Base-by-base conservation (phyloP, 2,888 invertebrate genomes). In the Microctonus brassicae region DNA sequence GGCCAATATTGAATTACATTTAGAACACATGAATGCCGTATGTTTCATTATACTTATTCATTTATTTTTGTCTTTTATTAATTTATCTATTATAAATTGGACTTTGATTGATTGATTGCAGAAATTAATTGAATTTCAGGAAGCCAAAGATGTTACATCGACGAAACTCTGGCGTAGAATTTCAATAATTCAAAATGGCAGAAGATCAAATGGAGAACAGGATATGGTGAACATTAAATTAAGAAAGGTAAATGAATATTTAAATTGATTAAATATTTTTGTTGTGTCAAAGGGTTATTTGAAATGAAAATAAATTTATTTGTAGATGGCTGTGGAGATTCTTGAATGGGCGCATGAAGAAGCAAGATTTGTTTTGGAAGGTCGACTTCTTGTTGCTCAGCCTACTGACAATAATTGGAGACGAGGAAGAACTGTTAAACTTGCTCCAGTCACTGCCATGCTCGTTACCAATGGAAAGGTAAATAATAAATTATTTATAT, bases 341-440 rank as follows among this genome's bases (percentile, higher is more conserved):
- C 88, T 98, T 77, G 97, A 97, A 83, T 98, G 98, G 98, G 95
- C 94, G 88, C 95, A 96, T 84, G 96, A 96, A 81, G 97, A 97
- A 87, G 95, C 95, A 60, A 93, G 94, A 86, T 97, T 97, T 87
- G 94, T 95, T 77, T 91, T 97, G 89, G 97, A 97, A 88, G 97
- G 97, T 72, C 93, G 94, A 86, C 89, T 97, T 81, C 89, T 95
- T 80, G 95, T 94, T 87, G 95, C 96, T 53, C 95, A 95, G 88
- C 95, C 96, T 55, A 94, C 95, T 69, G 97, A 97, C 88, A 95
- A 94, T 89, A 95, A 95, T 88, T 95, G 95, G 95, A 92, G 95
- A 80, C 94, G 95, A 86, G 95, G 95, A 77, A 92, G 95, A 81
- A 95, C 95, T 70, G 94, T 96, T 82, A 96, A 96, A 89, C 91